Percentiles rank a stretch among this genome's conserved stretches.
phyloP scores from a whole-genome alignment of 2,888 invertebrate species.

The Argyresthia albistria region DNA sequence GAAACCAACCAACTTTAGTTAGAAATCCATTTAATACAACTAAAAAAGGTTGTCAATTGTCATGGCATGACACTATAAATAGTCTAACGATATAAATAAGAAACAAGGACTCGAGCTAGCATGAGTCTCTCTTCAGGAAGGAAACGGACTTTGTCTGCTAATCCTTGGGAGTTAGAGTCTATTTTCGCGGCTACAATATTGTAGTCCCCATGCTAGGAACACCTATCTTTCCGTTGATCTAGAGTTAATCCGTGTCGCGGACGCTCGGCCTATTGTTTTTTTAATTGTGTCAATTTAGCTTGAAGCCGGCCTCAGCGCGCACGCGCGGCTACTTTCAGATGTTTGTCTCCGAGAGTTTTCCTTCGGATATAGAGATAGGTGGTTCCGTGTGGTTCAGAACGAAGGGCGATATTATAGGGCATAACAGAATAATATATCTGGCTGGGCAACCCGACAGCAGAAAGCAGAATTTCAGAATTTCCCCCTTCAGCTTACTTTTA shows the following conservation, averaged over 20 bases:
- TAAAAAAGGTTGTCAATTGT: background rate
- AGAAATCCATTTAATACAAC: background rate
- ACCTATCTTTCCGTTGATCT: background rate
- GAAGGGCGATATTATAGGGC: too few species aligned
- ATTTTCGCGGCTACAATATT: background rate
- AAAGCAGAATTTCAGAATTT: too few species aligned
- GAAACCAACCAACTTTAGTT: too few species aligned
- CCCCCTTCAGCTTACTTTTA: too few species aligned
- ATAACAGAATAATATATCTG: too few species aligned
- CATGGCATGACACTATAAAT: background rate
- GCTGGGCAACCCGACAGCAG: too few species aligned
- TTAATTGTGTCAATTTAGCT: conserved; percentile 33
- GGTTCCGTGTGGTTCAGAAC: too few species aligned
- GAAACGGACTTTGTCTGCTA: too few species aligned
- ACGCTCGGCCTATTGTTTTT: conserved; percentile 22
- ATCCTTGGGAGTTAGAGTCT: too few species aligned
- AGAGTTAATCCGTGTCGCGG: conserved; percentile 1
- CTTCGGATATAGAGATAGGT: too few species aligned
- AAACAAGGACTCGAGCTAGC: background rate
- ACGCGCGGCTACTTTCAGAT: background rate
- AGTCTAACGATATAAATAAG: background rate
- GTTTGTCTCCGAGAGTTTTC: too few species aligned
- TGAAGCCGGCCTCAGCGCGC: conserved; percentile 1
- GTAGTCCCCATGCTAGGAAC: background rate
- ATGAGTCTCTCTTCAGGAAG: too few species aligned